Evolutionary conservation across 1,140 invertebrate genomes (phyloP).

Genomic region (Gonioctena quinquepunctata): DNA sequence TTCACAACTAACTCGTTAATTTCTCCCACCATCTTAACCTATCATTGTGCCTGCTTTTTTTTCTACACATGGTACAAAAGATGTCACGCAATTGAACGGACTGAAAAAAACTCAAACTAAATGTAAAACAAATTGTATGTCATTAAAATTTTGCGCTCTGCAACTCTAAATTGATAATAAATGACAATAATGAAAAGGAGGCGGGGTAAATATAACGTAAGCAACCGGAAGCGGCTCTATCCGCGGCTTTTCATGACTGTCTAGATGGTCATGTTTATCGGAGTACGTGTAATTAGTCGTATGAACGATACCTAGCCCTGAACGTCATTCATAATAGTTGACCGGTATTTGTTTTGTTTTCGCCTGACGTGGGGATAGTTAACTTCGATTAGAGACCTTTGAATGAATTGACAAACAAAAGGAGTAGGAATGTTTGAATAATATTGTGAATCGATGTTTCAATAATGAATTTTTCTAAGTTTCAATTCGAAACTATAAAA

Average conservation of each 20-base stretch:
- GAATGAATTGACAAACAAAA: too few species aligned
- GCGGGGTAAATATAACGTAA: slow-evolving; percentile 41
- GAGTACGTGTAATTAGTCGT: slow-evolving; percentile 16
- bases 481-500: too few species aligned
- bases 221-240: slow-evolving; percentile 45
- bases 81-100: slow-evolving; percentile 30
- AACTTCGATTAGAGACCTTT: background rate
- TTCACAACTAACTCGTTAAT: slow-evolving; percentile 35
- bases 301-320: background rate
- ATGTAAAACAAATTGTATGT: slow-evolving; percentile 53
- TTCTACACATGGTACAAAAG: slow-evolving; percentile 18
- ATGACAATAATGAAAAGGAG: slow-evolving; percentile 54
- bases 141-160: slow-evolving; percentile 53
- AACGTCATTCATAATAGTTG: background rate
- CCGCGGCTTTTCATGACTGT: slow-evolving; percentile 26
- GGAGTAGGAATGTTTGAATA: too few species aligned
- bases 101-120: slow-evolving; percentile 31
- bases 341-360: background rate
- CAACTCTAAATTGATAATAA: slow-evolving; percentile 53
- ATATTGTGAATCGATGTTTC: too few species aligned
- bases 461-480: too few species aligned
- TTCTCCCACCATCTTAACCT: slow-evolving; percentile 19
- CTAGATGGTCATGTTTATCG: slow-evolving; percentile 10
- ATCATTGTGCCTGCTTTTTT: slow-evolving; percentile 28
- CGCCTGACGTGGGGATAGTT: background rate